A percentile compares a stretch with the other conserved stretches of the same genome.
Conservation (phyloP, 2,888 invertebrate species). For the Cephus runcator region DNA sequence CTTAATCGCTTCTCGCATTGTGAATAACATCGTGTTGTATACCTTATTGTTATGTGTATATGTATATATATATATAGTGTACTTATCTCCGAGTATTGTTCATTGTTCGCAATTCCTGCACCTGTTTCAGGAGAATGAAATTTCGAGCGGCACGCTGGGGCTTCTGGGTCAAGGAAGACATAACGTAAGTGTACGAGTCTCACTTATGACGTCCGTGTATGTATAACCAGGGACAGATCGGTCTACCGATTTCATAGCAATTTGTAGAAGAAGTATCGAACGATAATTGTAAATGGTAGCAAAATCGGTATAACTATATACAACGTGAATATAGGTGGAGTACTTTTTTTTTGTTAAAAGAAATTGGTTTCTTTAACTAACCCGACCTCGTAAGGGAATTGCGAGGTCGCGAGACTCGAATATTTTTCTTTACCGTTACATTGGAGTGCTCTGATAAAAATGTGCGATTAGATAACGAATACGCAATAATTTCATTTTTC, state of each 20-base stretch:
- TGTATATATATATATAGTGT: not conserved
- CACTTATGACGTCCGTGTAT: not conserved
- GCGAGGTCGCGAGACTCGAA: not conserved
- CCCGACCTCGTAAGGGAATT: not conserved
- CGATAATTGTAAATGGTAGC: not conserved
- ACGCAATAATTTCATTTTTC: not conserved
- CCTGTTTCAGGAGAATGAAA: conserved; percentile 31
- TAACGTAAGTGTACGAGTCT: conserved; percentile 2
- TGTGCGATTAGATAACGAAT: not conserved
- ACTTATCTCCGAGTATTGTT: conserved; percentile 23
- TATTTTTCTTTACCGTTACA: not conserved
- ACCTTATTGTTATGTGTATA: not conserved
- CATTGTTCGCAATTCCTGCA: conserved; percentile 31
- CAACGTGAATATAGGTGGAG: too few relatives aligned
- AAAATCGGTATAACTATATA: not conserved
- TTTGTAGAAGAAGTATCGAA: not conserved
- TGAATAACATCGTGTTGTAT: conserved; percentile 23
- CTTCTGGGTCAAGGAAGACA: conserved; percentile 35
- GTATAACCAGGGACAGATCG: not conserved
- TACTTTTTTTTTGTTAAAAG: not conserved
- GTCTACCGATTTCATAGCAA: not conserved
- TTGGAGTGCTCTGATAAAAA: not conserved
- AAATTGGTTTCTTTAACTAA: not conserved
- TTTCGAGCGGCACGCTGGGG: conserved; percentile 12
- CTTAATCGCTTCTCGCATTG: conserved; percentile 17